A percentile compares a stretch with the other conserved stretches of the same genome.
Conservation (phyloP, 2,113 vertebrate genomes). For the Willisornis vidua region DNA sequence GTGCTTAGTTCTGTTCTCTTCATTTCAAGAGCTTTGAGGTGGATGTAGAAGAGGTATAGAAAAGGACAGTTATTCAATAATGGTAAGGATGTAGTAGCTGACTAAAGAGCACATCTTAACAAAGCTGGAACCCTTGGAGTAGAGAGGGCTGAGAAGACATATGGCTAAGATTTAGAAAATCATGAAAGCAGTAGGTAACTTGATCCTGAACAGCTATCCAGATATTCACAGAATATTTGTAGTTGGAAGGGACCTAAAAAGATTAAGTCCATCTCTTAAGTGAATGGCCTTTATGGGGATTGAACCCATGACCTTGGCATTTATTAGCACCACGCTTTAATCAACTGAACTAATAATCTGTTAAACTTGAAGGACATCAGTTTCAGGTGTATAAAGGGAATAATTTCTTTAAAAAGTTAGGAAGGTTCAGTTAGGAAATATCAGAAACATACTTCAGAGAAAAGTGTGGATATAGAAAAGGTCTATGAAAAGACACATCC, state of each 20-base stretch:
- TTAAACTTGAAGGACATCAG: neutral
- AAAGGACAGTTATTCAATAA: neutral
- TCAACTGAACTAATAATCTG: neutral
- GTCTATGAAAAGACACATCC: accelerated
- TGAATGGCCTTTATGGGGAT: neutral
- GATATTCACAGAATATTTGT: neutral
- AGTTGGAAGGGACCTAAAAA: neutral
- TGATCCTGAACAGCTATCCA: neutral
- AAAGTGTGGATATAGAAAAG: neutral
- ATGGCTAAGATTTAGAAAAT: neutral
- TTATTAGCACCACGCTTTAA: neutral
- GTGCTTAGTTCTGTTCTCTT: neutral
- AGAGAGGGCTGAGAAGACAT: neutral
- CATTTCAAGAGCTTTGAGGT: neutral
- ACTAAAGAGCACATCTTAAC: neutral
- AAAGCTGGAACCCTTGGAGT: neutral
- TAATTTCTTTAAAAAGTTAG: neutral
- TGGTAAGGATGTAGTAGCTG: neutral
- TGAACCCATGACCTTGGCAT: neutral
- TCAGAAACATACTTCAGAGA: neutral
- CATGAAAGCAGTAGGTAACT: neutral
- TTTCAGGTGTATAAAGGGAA: neutral
- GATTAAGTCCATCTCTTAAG: neutral
- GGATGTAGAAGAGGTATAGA: neutral
- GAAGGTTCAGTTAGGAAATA: neutral